Percentiles rank a stretch among this genome's conserved stretches.
Conservation (phyloP, 2,113 vertebrate genomes). For the Myotis davidii region DNA sequence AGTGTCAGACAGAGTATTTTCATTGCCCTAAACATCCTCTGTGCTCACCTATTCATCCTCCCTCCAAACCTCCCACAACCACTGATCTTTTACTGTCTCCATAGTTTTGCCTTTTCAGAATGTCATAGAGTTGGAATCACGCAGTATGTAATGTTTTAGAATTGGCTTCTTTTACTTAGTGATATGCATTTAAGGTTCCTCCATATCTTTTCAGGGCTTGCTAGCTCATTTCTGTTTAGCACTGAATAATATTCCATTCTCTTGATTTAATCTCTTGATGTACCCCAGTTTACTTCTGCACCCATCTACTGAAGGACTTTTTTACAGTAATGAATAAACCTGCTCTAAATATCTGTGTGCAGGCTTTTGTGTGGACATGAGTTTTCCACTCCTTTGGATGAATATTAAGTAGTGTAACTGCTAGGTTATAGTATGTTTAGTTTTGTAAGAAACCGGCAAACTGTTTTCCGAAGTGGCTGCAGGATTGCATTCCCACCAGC, state of each 20-base stretch:
- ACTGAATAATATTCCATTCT: not conserved
- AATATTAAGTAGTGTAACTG: not conserved
- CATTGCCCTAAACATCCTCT: not conserved
- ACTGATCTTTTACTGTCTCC: not conserved
- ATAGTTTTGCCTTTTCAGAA: not conserved
- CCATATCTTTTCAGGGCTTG: not conserved
- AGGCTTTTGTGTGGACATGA: not conserved
- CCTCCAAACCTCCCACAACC: not conserved
- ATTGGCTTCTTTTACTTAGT: not conserved
- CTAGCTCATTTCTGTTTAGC: not conserved
- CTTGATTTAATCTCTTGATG: not conserved
- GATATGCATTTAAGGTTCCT: not conserved
- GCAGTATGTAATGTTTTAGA: not conserved
- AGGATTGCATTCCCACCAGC: not conserved
- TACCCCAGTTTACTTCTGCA: not conserved
- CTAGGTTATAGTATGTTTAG: not conserved
- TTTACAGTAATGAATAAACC: not conserved
- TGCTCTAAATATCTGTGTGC: not conserved
- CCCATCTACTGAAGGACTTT: not conserved
- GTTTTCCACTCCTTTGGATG: not conserved
- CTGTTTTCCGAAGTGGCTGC: not conserved
- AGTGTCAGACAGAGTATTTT: not conserved
- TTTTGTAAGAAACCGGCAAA: not conserved
- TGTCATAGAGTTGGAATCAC: not conserved
- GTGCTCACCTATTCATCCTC: not conserved